Evolutionary conservation across 37 sponge, comb jelly and placozoan species (phyloP).

Genomic region (Haliclona indistincta): DNA sequence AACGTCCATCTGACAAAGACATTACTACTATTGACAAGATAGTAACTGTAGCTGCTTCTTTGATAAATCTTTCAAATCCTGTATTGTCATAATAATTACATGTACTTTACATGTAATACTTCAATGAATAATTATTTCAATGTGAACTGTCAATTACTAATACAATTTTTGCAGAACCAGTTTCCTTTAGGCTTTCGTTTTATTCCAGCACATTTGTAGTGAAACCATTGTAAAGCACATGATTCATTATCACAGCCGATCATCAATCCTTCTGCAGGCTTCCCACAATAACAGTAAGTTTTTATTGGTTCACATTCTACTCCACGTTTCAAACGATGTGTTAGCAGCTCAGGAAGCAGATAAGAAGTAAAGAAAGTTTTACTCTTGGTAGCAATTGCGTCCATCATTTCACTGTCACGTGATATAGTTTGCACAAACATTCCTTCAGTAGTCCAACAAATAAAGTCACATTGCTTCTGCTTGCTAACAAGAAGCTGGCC

Average conservation of each 20-base stretch:
- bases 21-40: conserved; percentile 37
- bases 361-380: not conserved
- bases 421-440: not conserved
- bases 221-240: conserved; percentile 12
- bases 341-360: not conserved
- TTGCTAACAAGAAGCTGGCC: not conserved
- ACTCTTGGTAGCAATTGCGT: not conserved
- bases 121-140: not conserved
- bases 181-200: conserved; percentile 9
- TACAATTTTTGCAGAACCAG: not conserved
- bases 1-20: conserved; percentile 16
- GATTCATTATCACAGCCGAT: conserved; percentile 14
- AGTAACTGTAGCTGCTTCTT: conserved; percentile 15
- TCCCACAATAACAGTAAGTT: not conserved
- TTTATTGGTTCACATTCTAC: not conserved
- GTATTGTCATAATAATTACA: conserved; percentile 7
- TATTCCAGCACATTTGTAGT: conserved; percentile 14
- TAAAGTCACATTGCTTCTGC: not conserved
- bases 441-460: not conserved
- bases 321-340: not conserved
- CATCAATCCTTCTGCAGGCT: not conserved
- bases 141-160: not conserved
- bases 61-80: conserved; percentile 14
- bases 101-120: not conserved
- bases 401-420: not conserved